A percentile compares a stretch with the other conserved stretches of the same genome.
Conservation (phyloP, 2,113 vertebrate genomes). For the Mastomys natalensis region DNA sequence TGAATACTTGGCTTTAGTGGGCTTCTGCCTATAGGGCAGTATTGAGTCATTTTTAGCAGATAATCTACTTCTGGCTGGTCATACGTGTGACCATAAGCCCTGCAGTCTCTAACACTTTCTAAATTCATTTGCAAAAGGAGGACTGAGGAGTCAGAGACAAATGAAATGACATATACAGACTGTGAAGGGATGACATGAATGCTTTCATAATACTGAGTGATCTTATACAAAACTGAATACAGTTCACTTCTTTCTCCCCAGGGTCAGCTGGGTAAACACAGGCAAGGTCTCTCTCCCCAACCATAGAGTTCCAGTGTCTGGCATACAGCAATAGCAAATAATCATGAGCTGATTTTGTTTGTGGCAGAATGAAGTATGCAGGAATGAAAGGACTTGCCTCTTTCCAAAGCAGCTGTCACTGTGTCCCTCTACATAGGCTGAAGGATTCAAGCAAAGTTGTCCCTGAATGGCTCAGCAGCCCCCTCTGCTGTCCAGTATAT, state of each 20-base stretch:
- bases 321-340: neutral
- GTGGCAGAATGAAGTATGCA: neutral
- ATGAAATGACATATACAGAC: neutral
- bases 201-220: neutral
- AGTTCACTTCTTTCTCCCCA: neutral
- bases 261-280: neutral
- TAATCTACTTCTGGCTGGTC: fast-evolving
- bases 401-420: neutral
- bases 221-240: neutral
- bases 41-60: neutral
- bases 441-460: neutral
- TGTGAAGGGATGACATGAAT: neutral
- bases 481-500: neutral
- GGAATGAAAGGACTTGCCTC: neutral
- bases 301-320: neutral
- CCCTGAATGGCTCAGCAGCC: neutral
- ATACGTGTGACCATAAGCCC: neutral
- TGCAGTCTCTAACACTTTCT: slow-evolving; percentile 3
- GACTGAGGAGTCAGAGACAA: fast-evolving
- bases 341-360: neutral
- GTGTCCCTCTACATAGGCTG: neutral
- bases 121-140: neutral
- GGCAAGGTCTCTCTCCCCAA: neutral
- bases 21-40: slow-evolving; percentile 33
- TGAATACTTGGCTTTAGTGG: neutral